Percentiles rank a stretch among this genome's conserved stretches.
phyloP scores from a whole-genome alignment of 2,888 invertebrate genomes.

The Digitonthophagus gazella region DNA sequence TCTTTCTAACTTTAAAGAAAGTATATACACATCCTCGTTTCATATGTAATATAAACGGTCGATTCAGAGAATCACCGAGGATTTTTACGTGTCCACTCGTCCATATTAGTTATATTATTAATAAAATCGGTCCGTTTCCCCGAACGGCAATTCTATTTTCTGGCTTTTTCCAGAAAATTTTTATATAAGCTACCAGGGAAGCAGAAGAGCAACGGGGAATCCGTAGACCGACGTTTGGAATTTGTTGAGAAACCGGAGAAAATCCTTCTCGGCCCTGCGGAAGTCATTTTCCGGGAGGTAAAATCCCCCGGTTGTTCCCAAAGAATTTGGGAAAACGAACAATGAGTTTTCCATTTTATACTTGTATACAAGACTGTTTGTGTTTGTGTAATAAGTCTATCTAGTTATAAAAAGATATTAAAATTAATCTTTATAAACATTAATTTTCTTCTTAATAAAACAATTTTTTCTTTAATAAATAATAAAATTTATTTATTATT shows the following conservation, averaged over 20 bases:
- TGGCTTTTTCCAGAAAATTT: constrained; percentile 60
- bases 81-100: constrained; percentile 14
- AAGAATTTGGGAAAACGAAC: no score
- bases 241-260: constrained; percentile 35
- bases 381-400: no score
- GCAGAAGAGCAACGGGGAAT: constrained; percentile 36
- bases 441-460: no score
- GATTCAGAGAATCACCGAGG: not conserved
- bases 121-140: constrained; percentile 50
- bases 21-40: constrained; percentile 11
- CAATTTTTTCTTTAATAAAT: not conserved
- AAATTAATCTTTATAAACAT: no score
- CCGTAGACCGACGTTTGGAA: not conserved
- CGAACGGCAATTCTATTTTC: constrained; percentile 54
- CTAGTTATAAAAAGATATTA: no score
- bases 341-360: no score
- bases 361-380: no score
- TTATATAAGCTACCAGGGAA: constrained; percentile 58
- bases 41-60: constrained; percentile 2
- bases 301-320: no score
- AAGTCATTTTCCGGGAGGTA: not conserved
- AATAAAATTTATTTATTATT: not conserved
- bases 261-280: constrained; percentile 22
- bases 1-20: no score
- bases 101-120: constrained; percentile 51